These are phyloP conservation scores for Aphaenogaster rudis DNA, from an alignment of 1,140 invertebrate species.

Conservation along the genomic window DNA sequence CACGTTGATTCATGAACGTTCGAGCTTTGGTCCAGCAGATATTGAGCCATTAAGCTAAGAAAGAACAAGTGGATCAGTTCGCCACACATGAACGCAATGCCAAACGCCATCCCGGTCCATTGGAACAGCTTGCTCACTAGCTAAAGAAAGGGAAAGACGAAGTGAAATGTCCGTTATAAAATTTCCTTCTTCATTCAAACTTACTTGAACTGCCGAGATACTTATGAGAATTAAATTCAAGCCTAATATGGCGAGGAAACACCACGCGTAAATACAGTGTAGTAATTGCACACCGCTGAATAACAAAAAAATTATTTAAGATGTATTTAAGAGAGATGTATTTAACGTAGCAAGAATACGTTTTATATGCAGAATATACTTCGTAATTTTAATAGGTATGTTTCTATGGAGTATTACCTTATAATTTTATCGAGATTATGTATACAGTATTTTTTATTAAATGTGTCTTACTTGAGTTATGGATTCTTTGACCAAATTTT, in stretches of 20 bases:
- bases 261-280: not conserved
- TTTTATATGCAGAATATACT: not conserved
- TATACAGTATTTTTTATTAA: not conserved
- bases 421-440: not conserved
- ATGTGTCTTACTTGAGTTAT: not conserved
- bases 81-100: not conserved
- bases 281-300: not conserved
- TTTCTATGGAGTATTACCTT: not conserved
- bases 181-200: not conserved
- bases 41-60: slow-evolving; percentile 24
- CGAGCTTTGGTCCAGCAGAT: slow-evolving; percentile 8
- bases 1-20: not conserved
- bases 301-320: not conserved
- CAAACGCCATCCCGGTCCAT: not conserved
- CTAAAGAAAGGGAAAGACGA: not conserved
- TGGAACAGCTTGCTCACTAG: not conserved
- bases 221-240: slow-evolving; percentile 16
- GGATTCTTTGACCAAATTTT: not conserved
- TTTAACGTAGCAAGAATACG: not conserved
- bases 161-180: not conserved
- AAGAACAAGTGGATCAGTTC: not conserved
- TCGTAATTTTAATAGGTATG: no score
- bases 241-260: not conserved
- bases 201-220: slow-evolving; percentile 22
- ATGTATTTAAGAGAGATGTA: not conserved